These are phyloP conservation scores for Athalia cordata DNA, from an alignment of 2,888 invertebrate genomes.

Conservation along the genomic window DNA sequence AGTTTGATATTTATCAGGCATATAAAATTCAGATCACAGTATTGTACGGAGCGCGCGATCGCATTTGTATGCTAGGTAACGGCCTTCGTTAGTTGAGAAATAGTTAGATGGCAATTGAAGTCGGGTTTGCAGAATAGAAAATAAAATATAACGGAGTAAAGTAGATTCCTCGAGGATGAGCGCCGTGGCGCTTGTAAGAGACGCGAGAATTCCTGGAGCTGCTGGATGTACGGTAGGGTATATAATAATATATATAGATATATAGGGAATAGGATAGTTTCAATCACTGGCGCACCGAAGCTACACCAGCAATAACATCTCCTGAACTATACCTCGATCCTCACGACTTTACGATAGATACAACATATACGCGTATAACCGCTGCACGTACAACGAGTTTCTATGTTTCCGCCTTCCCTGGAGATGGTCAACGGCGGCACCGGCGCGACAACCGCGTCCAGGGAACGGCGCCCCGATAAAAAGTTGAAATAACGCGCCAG, in stretches of 20 bases:
- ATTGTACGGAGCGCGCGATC: background rate
- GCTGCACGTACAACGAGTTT: conserved; percentile 32
- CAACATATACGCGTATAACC: background rate
- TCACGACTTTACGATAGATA: background rate
- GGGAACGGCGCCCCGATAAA: conserved; percentile 49
- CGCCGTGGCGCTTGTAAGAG: conserved; percentile 44
- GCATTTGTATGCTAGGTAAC: conserved; percentile 32
- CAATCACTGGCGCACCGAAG: conserved; percentile 24
- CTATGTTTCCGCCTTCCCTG: conserved; percentile 42
- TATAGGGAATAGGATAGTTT: background rate
- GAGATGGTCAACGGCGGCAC: conserved; percentile 35
- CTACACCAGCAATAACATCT: too few species aligned
- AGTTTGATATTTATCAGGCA: background rate
- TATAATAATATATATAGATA: background rate
- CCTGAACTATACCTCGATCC: too few species aligned
- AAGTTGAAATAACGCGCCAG: conserved; percentile 60
- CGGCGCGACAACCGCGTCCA: conserved; percentile 39
- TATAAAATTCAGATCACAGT: conserved; percentile 25
- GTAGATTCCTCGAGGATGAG: conserved; percentile 39
- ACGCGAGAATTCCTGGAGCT: conserved; percentile 1
- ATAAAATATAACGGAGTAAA: background rate
- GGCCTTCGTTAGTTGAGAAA: conserved; percentile 34
- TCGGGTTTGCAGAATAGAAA: conserved; percentile 32
- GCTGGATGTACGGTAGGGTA: background rate
- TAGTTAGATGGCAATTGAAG: conserved; percentile 16